Percentiles rank a stretch among this genome's conserved stretches.
Evolutionary conservation across 2,797 vertebrate species (phyloP).

Genomic region (Falco naumanni): DNA sequence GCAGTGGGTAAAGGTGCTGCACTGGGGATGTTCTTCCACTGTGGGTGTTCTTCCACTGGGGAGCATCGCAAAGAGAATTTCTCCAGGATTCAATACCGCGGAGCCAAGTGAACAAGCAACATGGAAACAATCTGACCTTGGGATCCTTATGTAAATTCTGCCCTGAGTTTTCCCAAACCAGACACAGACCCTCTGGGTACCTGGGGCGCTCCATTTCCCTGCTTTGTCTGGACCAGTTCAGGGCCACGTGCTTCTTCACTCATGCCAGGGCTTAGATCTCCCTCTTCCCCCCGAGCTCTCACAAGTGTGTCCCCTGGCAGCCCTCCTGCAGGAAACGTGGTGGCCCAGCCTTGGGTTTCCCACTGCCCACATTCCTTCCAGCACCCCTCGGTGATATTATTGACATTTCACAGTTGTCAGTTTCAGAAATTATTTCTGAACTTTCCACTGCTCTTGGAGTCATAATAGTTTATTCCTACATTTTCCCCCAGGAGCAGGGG

Average conservation of each 20-base stretch:
- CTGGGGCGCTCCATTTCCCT: background rate
- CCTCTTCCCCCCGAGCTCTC: background rate
- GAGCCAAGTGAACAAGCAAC: background rate
- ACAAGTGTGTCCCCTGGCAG: background rate
- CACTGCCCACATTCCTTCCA: background rate
- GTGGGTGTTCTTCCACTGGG: no score
- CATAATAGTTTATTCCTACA: slow-evolving; percentile 28
- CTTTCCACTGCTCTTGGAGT: slow-evolving; percentile 1
- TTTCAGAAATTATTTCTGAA: slow-evolving; percentile 64
- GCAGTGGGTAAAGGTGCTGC: background rate
- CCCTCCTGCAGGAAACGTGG: background rate
- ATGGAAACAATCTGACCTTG: background rate
- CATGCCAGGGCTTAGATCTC: background rate
- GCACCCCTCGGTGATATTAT: background rate
- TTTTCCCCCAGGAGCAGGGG: slow-evolving; percentile 3
- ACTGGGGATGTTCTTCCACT: accelerated
- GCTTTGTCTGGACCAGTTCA: background rate
- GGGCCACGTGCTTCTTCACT: background rate
- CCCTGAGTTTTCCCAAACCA: background rate
- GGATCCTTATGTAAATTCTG: background rate
- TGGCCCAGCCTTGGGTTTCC: background rate
- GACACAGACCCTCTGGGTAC: background rate
- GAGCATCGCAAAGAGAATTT: background rate
- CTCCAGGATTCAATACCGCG: background rate
- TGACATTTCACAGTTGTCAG: slow-evolving; percentile 65